Conservation (phyloP, 1,140 invertebrate genomes). For the Habropoda laboriosa region DNA sequence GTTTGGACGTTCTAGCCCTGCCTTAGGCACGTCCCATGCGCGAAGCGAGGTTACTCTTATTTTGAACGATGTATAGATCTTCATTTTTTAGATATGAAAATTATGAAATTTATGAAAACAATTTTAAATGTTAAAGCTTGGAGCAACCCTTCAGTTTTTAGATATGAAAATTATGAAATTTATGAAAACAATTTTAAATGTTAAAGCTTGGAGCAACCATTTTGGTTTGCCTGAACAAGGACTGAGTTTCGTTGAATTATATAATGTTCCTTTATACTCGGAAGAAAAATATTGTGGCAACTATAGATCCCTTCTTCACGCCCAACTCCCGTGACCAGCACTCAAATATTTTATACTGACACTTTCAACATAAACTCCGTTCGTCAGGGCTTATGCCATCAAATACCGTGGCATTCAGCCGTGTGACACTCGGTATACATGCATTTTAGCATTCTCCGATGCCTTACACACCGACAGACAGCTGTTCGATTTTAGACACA, state of each 20-base stretch:
- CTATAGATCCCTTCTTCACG: slow-evolving; percentile 45
- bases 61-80: too few species aligned
- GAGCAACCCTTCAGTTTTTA: too few species aligned
- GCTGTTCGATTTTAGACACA: slow-evolving; percentile 57
- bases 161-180: too few species aligned
- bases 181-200: too few species aligned
- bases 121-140: too few species aligned
- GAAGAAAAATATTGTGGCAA: slow-evolving; percentile 49
- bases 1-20: too few species aligned
- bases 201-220: too few species aligned
- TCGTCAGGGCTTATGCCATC: slow-evolving; percentile 60
- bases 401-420: slow-evolving; percentile 48
- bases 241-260: slow-evolving; percentile 42
- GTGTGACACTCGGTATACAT: slow-evolving; percentile 39
- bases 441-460: slow-evolving; percentile 45
- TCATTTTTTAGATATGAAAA: too few species aligned
- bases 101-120: too few species aligned
- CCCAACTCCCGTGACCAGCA: slow-evolving; percentile 52
- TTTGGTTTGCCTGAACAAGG: background rate
- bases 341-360: slow-evolving; percentile 67
- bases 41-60: too few species aligned
- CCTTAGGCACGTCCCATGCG: too few species aligned
- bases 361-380: slow-evolving; percentile 66
- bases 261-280: slow-evolving; percentile 30
- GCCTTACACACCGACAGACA: slow-evolving; percentile 42